These are phyloP conservation scores for Parauchenoglanis ngamensis DNA, from an alignment of 2,797 vertebrate species.

Conservation along the genomic window DNA sequence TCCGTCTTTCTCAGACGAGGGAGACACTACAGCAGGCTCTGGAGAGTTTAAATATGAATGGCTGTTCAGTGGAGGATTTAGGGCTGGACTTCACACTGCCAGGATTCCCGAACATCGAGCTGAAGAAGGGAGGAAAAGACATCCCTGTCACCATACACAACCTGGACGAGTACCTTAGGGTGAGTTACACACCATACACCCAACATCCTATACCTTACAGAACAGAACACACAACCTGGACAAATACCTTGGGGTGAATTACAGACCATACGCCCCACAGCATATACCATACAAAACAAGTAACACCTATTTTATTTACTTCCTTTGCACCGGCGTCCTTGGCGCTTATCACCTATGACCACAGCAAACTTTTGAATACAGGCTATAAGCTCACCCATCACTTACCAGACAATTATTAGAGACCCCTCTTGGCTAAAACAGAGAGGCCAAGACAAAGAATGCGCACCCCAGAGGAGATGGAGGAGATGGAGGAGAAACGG, in stretches of 20 bases:
- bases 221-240: conserved; percentile 91
- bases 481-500: too few species aligned
- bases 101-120: conserved; percentile 96
- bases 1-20: conserved; percentile 79
- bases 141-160: conserved; percentile 95
- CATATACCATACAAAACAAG: not conserved
- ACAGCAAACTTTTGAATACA: not conserved
- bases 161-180: conserved; percentile 96
- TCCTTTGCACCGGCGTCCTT: not conserved
- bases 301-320: not conserved
- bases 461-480: too few species aligned
- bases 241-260: conserved; percentile 91
- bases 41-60: conserved; percentile 97
- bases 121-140: conserved; percentile 98
- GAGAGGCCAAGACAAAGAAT: too few species aligned
- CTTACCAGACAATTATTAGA: not conserved
- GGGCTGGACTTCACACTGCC: conserved; percentile 97
- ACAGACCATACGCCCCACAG: not conserved
- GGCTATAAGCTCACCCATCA: not conserved
- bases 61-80: conserved; percentile 97
- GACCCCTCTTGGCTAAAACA: too few species aligned
- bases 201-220: not conserved
- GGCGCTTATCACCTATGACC: not conserved
- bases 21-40: conserved; percentile 94
- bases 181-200: conserved; percentile 64